Base-by-base conservation (phyloP, 1,140 invertebrate genomes). In the Heterodera carotae region DNA sequence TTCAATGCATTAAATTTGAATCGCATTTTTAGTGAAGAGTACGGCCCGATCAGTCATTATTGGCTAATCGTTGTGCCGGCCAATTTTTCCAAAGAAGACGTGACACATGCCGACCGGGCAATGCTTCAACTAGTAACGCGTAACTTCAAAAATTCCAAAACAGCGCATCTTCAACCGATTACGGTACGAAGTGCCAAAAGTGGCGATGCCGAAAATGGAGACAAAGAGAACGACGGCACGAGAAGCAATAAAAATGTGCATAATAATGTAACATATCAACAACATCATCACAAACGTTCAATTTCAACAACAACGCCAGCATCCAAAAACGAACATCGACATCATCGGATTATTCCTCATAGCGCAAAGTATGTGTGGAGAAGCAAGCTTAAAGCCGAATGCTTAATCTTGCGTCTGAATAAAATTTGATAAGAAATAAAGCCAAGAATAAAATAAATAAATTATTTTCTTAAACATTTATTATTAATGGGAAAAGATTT, bases 41-140 rank as follows among this genome's bases (percentile, higher is more conserved):
- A 97, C 88, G 97, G 97, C n/a, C 95, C 94, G 1, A 97, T 99
- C 76, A 95, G 93, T 69, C 95, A 98, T 90, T 99, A 99, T 88
- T 97, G 93, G 88, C 88, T 99, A 75, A 92, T 98, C 81, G 95
- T 99, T 56, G 94, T 98, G 10, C 96, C 96, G 0, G 93, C 95
- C 81, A 93, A 94, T 82, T 89, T 88, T 34, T 90, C 91, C 2
- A 92, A 91, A 75, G 89, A 91, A 34, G 76, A 76, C 18, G 79
- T 84, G n/a, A 12, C 73, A 3, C 83, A 64, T 69, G 82, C 85
- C n/a, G 82, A 83, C 43, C 75, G 72, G 36, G 80, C 39, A 18
- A 53, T 62, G 12, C 60, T 83, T 8, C 79, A 82, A 34, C 43
- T 25, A 7, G 33, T 48, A 15, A 78, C 67, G 0, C 15, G 27